Evolutionary conservation across 2,888 invertebrate genomes (phyloP).

Genomic region (Trisateles emortualis): DNA sequence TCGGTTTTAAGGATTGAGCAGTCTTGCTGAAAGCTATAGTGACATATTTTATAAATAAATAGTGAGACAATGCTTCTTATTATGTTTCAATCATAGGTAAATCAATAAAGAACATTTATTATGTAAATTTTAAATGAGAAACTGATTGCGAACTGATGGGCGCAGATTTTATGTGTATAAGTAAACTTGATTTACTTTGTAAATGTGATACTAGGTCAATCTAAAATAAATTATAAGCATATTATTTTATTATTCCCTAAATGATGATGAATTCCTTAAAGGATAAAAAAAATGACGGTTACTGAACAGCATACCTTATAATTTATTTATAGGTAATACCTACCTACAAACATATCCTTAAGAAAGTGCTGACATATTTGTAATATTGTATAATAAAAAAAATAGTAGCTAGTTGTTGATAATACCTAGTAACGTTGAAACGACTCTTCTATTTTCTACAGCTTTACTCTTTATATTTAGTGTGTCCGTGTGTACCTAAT

Average conservation of each 20-base stretch:
- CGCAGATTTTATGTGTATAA: background rate
- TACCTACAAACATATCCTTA: background rate
- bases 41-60: background rate
- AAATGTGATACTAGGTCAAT: slow-evolving; percentile 30
- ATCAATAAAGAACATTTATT: too few relatives aligned
- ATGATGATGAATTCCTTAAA: slow-evolving; percentile 36
- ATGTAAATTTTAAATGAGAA: too few relatives aligned
- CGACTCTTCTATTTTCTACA: slow-evolving; percentile 28
- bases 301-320: too few relatives aligned
- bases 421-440: slow-evolving; percentile 3
- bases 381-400: too few relatives aligned
- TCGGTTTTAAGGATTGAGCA: too few relatives aligned
- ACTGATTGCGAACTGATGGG: too few relatives aligned
- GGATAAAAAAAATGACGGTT: slow-evolving; percentile 9
- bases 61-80: background rate
- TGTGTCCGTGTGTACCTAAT: slow-evolving; percentile 24
- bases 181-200: slow-evolving; percentile 14
- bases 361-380: background rate
- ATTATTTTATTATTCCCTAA: too few relatives aligned
- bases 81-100: background rate
- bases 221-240: slow-evolving; percentile 29
- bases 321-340: background rate
- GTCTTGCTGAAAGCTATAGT: too few relatives aligned
- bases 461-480: slow-evolving; percentile 29
- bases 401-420: slow-evolving; percentile 1